phyloP scores from a whole-genome alignment of 1,140 invertebrate species.

The Laupala kohalensis region DNA sequence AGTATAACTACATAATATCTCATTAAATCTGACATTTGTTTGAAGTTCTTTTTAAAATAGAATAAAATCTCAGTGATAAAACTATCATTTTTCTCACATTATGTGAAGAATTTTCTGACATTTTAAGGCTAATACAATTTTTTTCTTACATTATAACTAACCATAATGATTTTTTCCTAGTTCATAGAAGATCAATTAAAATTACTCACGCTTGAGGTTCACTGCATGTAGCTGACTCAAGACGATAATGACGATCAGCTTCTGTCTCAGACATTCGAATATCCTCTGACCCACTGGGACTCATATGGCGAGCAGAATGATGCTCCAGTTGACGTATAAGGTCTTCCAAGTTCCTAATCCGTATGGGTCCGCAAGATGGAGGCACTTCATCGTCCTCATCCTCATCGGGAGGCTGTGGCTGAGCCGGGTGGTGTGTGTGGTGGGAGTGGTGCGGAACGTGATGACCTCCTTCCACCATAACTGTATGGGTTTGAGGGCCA shows the following conservation, averaged over 20 bases:
- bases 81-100: too few relatives aligned
- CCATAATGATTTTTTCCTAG: too few relatives aligned
- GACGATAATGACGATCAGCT: constrained; percentile 72
- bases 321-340: constrained; percentile 75
- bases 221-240: constrained; percentile 63
- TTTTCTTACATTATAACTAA: too few relatives aligned
- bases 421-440: constrained; percentile 53
- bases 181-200: too few relatives aligned
- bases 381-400: constrained; percentile 54
- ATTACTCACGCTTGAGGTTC: constrained; percentile 53
- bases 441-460: constrained; percentile 30
- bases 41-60: too few relatives aligned
- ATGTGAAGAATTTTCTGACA: too few relatives aligned
- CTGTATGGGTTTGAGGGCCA: constrained; percentile 29
- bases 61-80: too few relatives aligned
- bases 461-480: constrained; percentile 23
- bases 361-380: constrained; percentile 43
- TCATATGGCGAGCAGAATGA: constrained; percentile 74
- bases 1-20: too few relatives aligned
- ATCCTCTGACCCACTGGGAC: constrained; percentile 78
- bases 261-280: constrained; percentile 85
- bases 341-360: constrained; percentile 82
- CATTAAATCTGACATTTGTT: too few relatives aligned
- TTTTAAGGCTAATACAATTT: too few relatives aligned
- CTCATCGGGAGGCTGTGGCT: constrained; percentile 58